Evolutionary conservation across 1,140 invertebrate species (phyloP), one percentile per base, ranked within the genome.

Genomic region (Vanessa atalanta): DNA sequence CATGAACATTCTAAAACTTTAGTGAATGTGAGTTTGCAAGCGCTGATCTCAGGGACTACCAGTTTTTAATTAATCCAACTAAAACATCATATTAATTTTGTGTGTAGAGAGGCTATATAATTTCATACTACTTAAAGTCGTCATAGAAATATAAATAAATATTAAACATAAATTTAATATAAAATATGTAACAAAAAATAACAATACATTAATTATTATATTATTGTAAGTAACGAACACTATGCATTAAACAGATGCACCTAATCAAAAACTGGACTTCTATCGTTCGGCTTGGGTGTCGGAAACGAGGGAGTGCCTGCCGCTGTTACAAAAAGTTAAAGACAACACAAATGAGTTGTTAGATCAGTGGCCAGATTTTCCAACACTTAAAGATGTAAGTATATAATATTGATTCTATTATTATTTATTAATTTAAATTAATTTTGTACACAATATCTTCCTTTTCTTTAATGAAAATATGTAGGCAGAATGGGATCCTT

Each of bases 311-410:
- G 93, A 95, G 48, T 97, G 97, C 83, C 87, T 95, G 8, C 94
- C 95, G 6, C 88, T 98, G 2, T 86, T 99, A 48, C 89, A 95
- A 14, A 89, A 87, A 61, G 94, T 98, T 16, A 93, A 94, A 68
- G 85, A 90, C 3, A 93, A 94, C 64, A 95, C 97, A 1, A 85
- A 93, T n/a, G 91, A 95, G 51, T 88, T 99, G n/a, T 88, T 98
- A 16, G 83, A 94, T 3, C 95, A 97, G 80, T 99, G 97, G 97
- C 97, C 98, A 0, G 97, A 98, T 73, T 97, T 99, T 94, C 97
- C 98, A 0, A 96, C 96, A 0, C 87, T 99, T 1, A 94, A 95
- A 81, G 95, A 97, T 88, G 96, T 97, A 92, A 93, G 89, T 91
- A 68, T 71, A 47, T n/a, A 47, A 47, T n/a, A 47, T 43, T 72